phyloP scores from a whole-genome alignment of 2,797 vertebrate species.

The Rhadinocentrus ornatus region DNA sequence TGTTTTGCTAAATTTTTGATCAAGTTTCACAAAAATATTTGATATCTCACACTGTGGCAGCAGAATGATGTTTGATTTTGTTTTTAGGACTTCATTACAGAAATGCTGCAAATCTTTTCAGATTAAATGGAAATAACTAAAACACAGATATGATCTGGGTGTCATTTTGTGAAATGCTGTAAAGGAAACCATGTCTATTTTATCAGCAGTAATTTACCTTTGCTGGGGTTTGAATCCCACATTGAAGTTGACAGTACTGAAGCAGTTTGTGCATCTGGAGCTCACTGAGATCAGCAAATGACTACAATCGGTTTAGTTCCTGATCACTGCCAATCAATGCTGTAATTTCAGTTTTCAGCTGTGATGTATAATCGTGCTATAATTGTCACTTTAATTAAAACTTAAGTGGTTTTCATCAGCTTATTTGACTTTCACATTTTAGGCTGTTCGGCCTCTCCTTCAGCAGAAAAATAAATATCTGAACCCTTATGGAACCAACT shows the following conservation, averaged over 20 bases:
- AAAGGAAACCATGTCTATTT: neutral
- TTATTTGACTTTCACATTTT: neutral
- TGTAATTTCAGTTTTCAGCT: neutral
- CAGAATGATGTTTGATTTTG: too few relatives aligned
- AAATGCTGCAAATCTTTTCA: too few relatives aligned
- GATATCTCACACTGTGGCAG: too few relatives aligned
- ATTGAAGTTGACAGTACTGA: neutral
- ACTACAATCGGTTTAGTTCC: too few relatives aligned
- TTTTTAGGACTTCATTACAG: too few relatives aligned
- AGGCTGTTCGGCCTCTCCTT: neutral
- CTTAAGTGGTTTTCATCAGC: neutral
- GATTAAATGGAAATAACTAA: too few relatives aligned
- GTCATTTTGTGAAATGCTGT: neutral
- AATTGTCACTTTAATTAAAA: neutral
- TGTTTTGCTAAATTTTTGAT: too few relatives aligned
- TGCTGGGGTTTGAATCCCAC: neutral
- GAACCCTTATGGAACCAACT: constrained; percentile 6
- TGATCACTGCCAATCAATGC: too few relatives aligned
- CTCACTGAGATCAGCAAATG: too few relatives aligned
- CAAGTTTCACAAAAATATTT: too few relatives aligned
- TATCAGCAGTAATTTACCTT: neutral
- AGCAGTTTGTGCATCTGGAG: neutral
- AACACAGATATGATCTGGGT: neutral
- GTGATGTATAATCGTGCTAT: neutral
- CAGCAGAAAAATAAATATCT: constrained; percentile 1